phyloP scores from a whole-genome alignment of 2,113 vertebrate genomes.

The Mustelus asterias region DNA sequence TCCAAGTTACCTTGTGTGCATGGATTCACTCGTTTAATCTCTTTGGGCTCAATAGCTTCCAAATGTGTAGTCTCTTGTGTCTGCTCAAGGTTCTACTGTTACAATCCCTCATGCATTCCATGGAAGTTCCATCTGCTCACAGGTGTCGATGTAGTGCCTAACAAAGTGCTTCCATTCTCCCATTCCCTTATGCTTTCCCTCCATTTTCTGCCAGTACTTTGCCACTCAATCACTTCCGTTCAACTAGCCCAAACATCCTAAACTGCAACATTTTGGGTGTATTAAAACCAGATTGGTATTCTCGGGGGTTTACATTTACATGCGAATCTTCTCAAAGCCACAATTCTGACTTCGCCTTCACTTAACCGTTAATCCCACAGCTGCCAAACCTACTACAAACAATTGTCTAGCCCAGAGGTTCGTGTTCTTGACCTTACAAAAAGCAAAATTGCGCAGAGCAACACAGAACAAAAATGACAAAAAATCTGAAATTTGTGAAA shows the following conservation, averaged over 20 bases:
- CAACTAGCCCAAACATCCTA: slow-evolving; percentile 46
- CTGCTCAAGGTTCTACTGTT: not conserved
- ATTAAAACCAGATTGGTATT: slow-evolving; percentile 51
- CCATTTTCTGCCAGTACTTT: slow-evolving; percentile 49
- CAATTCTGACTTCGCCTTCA: slow-evolving; percentile 44
- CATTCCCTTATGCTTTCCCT: slow-evolving; percentile 45
- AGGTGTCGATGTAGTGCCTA: slow-evolving; percentile 43
- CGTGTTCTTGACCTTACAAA: not conserved
- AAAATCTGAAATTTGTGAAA: not conserved
- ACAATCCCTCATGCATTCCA: not conserved
- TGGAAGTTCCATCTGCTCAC: slow-evolving; percentile 36
- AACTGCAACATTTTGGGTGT: slow-evolving; percentile 47
- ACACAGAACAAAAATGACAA: not conserved
- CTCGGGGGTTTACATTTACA: slow-evolving; percentile 43
- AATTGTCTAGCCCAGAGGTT: slow-evolving; percentile 42
- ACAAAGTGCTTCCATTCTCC: slow-evolving; percentile 40
- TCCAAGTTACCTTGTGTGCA: not conserved
- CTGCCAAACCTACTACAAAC: slow-evolving; percentile 42
- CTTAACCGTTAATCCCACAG: slow-evolving; percentile 40
- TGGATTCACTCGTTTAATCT: slow-evolving; percentile 10
- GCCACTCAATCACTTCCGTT: slow-evolving; percentile 44
- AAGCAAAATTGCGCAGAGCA: not conserved
- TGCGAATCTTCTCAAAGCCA: slow-evolving; percentile 46
- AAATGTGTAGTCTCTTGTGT: not conserved
- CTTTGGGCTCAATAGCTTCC: not conserved